Base-by-base conservation (phyloP, 2,888 invertebrate genomes). In the Chaetogeoica ovagalla region DNA sequence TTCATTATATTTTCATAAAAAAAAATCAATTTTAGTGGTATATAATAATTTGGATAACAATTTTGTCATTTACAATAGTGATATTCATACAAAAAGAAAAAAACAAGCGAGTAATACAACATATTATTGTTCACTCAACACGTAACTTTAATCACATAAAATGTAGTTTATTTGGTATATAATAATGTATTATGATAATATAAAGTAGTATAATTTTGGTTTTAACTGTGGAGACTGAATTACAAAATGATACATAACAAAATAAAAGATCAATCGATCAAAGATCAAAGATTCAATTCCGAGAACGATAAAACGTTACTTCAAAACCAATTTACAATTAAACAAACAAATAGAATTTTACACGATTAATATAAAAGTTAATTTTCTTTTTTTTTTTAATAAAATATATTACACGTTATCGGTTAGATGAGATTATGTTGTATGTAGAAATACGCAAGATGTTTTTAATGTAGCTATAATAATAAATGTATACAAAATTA, bases 201-300 rank as follows among this genome's bases (percentile, higher is more conserved):
- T 68, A 23, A 66, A 68, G 59, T 68, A 60, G n/a, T 60, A 30
- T 59, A 23, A 15, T 30, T 76, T 59, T 59, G 30, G 15, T 59
- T 59, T 59, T 66, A 39, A 2, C 19, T 30, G 11, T 23, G 17
- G 21, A 68, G 30, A 39, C 8, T 74, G 55, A 75, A 59, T 75
- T 59, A 59, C 8, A 74, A 73, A 65, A 74, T 55, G 21, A 23
- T 15, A 57, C 57, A 65, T 43, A 43, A 57, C 55, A 74, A 30
- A 30, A 75, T 74, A 57, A 39, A 75, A 55, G 43, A 75, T 75
- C 23, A 59, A 75, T 66, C n/a, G n/a, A n/a, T n/a, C n/a, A n/a
- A n/a, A n/a, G n/a, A n/a, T n/a, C n/a, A n/a, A n/a, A n/a, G n/a
- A 66, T 43, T 57, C 66, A n/a, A n/a, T 8, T 39, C 39, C 39